phyloP scores from a whole-genome alignment of 2,797 vertebrate species.

The Enteromius anoplus region DNA sequence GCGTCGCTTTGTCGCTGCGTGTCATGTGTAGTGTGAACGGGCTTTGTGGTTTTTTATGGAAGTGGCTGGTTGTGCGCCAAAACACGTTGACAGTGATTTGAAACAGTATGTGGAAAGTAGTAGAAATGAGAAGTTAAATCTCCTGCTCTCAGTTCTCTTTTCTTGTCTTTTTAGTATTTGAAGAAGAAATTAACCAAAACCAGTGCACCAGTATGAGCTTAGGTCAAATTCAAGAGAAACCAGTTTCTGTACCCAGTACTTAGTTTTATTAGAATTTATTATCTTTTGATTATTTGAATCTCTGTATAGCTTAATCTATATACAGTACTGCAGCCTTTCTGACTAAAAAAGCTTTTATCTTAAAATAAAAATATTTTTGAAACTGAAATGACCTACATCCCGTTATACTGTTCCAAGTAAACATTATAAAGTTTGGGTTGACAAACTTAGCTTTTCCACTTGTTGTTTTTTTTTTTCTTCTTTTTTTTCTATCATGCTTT shows the following conservation, averaged over 20 bases:
- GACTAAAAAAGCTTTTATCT: neutral
- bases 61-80: neutral
- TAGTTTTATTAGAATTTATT: neutral
- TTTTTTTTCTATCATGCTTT: neutral
- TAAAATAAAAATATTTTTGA: neutral
- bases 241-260: neutral
- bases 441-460: neutral
- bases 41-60: neutral
- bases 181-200: neutral
- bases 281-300: neutral
- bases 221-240: neutral
- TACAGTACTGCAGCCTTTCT: neutral
- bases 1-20: too few species aligned
- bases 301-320: too few species aligned
- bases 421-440: neutral
- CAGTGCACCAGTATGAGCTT: neutral
- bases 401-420: neutral
- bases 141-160: conserved; percentile 21
- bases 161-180: neutral
- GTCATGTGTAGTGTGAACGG: too few species aligned
- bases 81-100: neutral
- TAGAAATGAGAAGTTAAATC: conserved; percentile 23
- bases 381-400: neutral
- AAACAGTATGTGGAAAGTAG: conserved; percentile 5
- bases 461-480: neutral